Evolutionary conservation across 2,797 vertebrate species (phyloP).

Genomic region (Channa striata): DNA sequence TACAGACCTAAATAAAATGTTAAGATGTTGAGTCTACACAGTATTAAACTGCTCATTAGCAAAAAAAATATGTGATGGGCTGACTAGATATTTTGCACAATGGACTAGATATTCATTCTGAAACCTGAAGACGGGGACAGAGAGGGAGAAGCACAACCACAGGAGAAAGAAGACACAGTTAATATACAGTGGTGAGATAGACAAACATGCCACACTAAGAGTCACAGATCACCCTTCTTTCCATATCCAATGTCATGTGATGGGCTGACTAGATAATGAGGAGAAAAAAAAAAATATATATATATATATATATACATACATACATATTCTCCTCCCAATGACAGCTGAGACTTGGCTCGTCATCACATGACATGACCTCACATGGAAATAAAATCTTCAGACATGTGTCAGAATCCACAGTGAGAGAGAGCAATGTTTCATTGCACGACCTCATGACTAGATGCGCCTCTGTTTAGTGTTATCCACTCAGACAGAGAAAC

Average conservation of each 20-base stretch:
- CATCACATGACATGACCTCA: slow-evolving; percentile 52
- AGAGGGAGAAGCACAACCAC: too few relatives aligned
- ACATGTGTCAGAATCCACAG: slow-evolving; percentile 50
- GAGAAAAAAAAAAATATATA: too few relatives aligned
- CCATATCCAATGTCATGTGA: too few relatives aligned
- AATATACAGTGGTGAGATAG: too few relatives aligned
- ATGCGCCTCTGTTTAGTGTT: slow-evolving; percentile 50
- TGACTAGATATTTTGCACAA: too few relatives aligned
- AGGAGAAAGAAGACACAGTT: too few relatives aligned
- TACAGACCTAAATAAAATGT: not conserved
- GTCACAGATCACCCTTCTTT: too few relatives aligned
- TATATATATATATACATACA: too few relatives aligned
- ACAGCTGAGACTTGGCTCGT: slow-evolving; percentile 25
- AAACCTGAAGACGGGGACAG: too few relatives aligned
- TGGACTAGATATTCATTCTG: too few relatives aligned
- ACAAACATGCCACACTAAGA: too few relatives aligned
- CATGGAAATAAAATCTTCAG: slow-evolving; percentile 40
- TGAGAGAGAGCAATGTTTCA: slow-evolving; percentile 18
- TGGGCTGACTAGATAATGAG: too few relatives aligned
- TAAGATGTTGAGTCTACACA: not conserved
- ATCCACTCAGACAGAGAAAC: slow-evolving; percentile 47
- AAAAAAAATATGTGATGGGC: not conserved
- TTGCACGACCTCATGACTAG: slow-evolving; percentile 32
- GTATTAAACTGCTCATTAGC: not conserved
- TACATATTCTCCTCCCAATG: slow-evolving; percentile 39